These are phyloP conservation scores for Notodonta ziczac DNA, from an alignment of 2,888 invertebrate species.

Conservation along the genomic window DNA sequence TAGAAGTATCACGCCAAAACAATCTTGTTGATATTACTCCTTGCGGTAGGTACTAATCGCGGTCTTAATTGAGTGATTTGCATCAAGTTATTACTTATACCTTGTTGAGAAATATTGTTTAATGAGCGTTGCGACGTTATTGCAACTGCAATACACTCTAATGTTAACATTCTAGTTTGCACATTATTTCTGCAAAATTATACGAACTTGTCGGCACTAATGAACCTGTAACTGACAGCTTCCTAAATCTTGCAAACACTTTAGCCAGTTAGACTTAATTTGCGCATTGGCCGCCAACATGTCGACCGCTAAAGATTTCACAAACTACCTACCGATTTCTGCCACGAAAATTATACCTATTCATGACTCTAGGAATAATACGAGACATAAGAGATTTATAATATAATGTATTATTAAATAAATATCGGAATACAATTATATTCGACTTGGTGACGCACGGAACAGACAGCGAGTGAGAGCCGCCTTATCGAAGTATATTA, in stretches of 20 bases:
- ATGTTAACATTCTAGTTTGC: neutral
- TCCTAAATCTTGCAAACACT: slow-evolving; percentile 4
- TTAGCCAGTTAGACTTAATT: neutral
- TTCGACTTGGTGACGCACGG: too few species aligned
- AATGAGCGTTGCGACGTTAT: neutral
- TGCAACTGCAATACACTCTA: neutral
- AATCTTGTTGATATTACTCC: neutral
- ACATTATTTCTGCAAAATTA: neutral
- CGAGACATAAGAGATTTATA: too few species aligned
- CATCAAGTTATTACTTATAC: neutral
- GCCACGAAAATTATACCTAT: too few species aligned
- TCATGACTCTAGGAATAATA: too few species aligned
- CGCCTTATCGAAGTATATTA: too few species aligned
- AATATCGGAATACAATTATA: too few species aligned
- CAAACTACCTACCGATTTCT: too few species aligned
- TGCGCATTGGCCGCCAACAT: neutral
- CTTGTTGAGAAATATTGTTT: slow-evolving; percentile 3
- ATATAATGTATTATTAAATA: too few species aligned
- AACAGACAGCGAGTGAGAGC: too few species aligned
- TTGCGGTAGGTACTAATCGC: neutral
- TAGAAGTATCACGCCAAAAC: too few species aligned
- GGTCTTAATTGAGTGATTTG: slow-evolving; percentile 1
- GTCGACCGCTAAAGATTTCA: neutral
- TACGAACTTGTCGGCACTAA: neutral
- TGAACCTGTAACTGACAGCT: slow-evolving; percentile 2